Evolutionary conservation across 2,888 invertebrate genomes (phyloP), one percentile per base, ranked within the genome.

Genomic region (Dynastes tityus): DNA sequence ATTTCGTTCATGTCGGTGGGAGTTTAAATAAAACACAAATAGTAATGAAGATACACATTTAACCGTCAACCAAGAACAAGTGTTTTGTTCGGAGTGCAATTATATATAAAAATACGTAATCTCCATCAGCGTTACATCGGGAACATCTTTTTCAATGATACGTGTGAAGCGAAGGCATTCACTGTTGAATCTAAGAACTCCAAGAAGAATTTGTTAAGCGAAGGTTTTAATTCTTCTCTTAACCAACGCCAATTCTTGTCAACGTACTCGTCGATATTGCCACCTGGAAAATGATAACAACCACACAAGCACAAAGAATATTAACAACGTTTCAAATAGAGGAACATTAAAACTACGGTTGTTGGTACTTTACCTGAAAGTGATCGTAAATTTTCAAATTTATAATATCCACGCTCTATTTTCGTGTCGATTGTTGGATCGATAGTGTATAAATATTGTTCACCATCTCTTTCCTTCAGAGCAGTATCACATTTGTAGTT

Each of bases 241-340:
- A 83, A 80, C 37, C 82, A 83, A 32, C 74, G 63, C 83, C 83
- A 83, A 76, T 84, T 83, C 71, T 84, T 83, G 75, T 84, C 82
- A 76, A 84, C 53, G 64, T 83, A 83, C 61, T 74, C 70, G 64
- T 82, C 81, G 81, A 83, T 83, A 55, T 81, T 77, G 49, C 81
- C 84, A 45, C 82, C 84, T 84, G 77, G 51, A 78, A 80, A 77
- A 37, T 37, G 5, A 37, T 16, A 27, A 65, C 4, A 9, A 51
- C 27, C n/a, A 55, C 55, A 68, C 11, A 11, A 68, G 37, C 0
- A 37, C 55, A 16, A n/a, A 55, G n/a, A 55, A 11, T 55, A 55
- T n/a, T 16, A 5, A 6, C 55, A n/a, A 22, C 9, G 32, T 49
- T 13, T 2, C 8, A 11, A 32, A 13, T 13, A 13, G 40, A 63